These are phyloP conservation scores for Hyla sarda DNA, from an alignment of 2,113 vertebrate genomes.

Conservation along the genomic window DNA sequence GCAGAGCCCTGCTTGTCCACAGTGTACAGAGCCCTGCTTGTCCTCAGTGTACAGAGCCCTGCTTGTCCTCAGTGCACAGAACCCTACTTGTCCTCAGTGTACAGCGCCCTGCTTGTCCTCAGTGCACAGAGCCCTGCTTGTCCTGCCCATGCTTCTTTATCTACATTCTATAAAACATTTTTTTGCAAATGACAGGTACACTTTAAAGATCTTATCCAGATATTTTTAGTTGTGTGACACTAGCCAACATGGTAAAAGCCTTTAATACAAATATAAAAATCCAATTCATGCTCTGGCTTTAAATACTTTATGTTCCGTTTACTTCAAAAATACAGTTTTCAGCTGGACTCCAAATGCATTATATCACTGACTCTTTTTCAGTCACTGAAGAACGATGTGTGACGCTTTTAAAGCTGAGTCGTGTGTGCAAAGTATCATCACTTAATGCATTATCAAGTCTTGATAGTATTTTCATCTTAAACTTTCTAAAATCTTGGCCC, in stretches of 20 bases:
- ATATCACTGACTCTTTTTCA: constrained; percentile 74
- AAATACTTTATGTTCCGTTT: neutral
- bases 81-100: too few relatives aligned
- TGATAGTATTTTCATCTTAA: constrained; percentile 74
- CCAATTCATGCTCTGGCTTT: neutral
- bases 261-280: neutral
- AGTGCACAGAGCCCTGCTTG: too few relatives aligned
- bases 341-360: neutral
- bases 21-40: too few relatives aligned
- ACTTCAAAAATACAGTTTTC: neutral
- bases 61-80: too few relatives aligned
- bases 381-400: constrained; percentile 73
- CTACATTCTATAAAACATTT: too few relatives aligned
- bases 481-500: constrained; percentile 91
- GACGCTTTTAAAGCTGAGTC: constrained; percentile 71
- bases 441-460: constrained; percentile 76
- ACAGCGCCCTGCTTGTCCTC: too few relatives aligned
- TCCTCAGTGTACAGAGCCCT: too few relatives aligned
- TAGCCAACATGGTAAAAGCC: neutral
- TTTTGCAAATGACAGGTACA: too few relatives aligned
- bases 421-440: constrained; percentile 72
- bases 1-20: too few relatives aligned
- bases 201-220: neutral
- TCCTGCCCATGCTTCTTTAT: too few relatives aligned
- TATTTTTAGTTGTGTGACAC: neutral